Base-by-base conservation (phyloP, 2,113 vertebrate species). In the Pelecanus crispus region DNA sequence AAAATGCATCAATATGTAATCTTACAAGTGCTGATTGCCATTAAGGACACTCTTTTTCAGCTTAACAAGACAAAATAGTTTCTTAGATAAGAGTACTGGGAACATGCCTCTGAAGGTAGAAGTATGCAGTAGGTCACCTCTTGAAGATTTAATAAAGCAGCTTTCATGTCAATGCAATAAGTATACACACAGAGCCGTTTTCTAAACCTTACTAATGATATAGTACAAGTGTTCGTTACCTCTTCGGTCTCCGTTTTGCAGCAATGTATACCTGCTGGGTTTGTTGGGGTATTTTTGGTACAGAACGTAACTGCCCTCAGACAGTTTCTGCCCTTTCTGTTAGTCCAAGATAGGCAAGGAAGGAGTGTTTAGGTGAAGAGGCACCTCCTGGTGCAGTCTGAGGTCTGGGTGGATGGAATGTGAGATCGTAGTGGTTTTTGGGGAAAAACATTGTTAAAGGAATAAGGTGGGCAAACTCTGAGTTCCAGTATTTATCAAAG, bases 301-400 rank as follows among this genome's bases (percentile, higher is more conserved):
- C 97, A 97, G 98, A 97, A 91, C 62, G 47, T 5, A 91, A 95
- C 97, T 97, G 97, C 86, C 95, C 95, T 99, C 98, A 99, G 97
- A 99, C 98, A 98, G 99, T 99, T 98, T 99, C 98, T 96, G 99
- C 99, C 98, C 98, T 98, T 98, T 99, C 99, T 97, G 98, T 98
- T 86, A 99, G 98, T 98, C 99, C 99, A 94, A 99, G 99, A 96
- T 99, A 99, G 97, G 99, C 99, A 62, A 99, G 98, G 98, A 99
- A 99, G 98, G 99, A 99, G 99, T 99, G 99, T 98, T 99, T 99
- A 88, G 99, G 98, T 67, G 99, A 99, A 82, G 98, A 96, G 96
- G 95, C 98, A 96, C 92, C 98, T 97, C 97, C 97, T 0, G 97
- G 98, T 47, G 98, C 98, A 97, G 98, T 98, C 97, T 98, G 98